Evolutionary conservation across 2,113 vertebrate species (phyloP).

Genomic region (Elephas maximus): DNA sequence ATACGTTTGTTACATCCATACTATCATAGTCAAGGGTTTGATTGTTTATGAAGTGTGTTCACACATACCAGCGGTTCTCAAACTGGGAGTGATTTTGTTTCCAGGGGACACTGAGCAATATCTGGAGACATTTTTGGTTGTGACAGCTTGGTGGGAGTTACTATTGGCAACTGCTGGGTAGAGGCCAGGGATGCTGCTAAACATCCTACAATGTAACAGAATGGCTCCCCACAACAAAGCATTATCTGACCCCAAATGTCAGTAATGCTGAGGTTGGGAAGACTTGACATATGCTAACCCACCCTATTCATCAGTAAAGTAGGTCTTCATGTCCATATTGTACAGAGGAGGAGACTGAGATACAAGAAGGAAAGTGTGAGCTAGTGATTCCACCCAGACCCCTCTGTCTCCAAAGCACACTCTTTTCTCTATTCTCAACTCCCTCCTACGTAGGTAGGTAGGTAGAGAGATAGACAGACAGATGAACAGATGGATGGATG

Average conservation of each 20-base stretch:
- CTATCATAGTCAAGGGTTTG: background rate
- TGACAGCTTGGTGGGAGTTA: background rate
- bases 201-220: background rate
- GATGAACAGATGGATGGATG: background rate
- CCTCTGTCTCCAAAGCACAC: background rate
- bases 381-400: background rate
- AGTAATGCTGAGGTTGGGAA: no score
- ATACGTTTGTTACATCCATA: background rate
- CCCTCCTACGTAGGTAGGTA: background rate
- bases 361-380: background rate
- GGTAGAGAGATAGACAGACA: background rate
- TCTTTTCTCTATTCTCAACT: background rate
- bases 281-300: background rate
- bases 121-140: constrained; percentile 36
- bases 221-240: background rate
- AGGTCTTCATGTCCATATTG: background rate
- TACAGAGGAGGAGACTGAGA: background rate
- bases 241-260: background rate
- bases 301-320: background rate
- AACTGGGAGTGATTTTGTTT: background rate
- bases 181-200: background rate
- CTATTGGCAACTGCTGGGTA: background rate
- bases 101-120: background rate
- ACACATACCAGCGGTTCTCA: background rate
- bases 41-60: background rate